A percentile compares a stretch with the other conserved stretches of the same genome.
phyloP scores from a whole-genome alignment of 2,888 invertebrate genomes.

The Acronicta psi region DNA sequence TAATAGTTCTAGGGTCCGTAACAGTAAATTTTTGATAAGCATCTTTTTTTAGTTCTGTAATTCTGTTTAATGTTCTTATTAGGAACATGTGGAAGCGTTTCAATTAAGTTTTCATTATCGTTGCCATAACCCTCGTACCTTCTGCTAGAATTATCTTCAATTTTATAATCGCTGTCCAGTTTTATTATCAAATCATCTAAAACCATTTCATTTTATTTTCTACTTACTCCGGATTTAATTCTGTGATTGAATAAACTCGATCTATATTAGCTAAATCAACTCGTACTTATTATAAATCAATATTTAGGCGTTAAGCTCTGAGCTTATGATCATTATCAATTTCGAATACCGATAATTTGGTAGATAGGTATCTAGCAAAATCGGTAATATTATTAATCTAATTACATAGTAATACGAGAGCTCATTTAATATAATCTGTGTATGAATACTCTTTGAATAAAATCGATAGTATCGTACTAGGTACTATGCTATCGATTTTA shows the following conservation, averaged over 20 bases:
- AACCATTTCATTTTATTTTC: slow-evolving; percentile 6
- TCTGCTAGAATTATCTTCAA: slow-evolving; percentile 26
- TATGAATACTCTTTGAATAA: too few species aligned
- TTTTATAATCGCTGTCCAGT: slow-evolving; percentile 23
- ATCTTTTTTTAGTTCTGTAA: slow-evolving; percentile 45
- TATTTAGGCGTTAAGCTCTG: slow-evolving; percentile 10
- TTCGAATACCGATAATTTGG: neutral
- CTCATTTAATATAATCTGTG: too few species aligned
- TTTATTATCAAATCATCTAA: slow-evolving; percentile 25
- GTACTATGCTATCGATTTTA: too few species aligned
- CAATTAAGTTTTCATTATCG: slow-evolving; percentile 46
- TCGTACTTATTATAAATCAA: slow-evolving; percentile 15
- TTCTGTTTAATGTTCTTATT: slow-evolving; percentile 37
- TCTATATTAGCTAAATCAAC: slow-evolving; percentile 9
- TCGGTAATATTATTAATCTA: too few species aligned
- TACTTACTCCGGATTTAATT: neutral
- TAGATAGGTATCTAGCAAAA: neutral
- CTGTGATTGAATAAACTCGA: neutral
- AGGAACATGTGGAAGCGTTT: slow-evolving; percentile 34
- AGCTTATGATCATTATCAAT: slow-evolving; percentile 13
- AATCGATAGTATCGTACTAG: too few species aligned
- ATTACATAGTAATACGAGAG: too few species aligned
- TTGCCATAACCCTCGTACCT: slow-evolving; percentile 19
- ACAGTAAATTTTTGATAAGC: slow-evolving; percentile 52
- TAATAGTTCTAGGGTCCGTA: slow-evolving; percentile 44